Evolutionary conservation across 1,140 invertebrate genomes (phyloP), one percentile per base, ranked within the genome.

Genomic region (Pollicipes pollicipes): DNA sequence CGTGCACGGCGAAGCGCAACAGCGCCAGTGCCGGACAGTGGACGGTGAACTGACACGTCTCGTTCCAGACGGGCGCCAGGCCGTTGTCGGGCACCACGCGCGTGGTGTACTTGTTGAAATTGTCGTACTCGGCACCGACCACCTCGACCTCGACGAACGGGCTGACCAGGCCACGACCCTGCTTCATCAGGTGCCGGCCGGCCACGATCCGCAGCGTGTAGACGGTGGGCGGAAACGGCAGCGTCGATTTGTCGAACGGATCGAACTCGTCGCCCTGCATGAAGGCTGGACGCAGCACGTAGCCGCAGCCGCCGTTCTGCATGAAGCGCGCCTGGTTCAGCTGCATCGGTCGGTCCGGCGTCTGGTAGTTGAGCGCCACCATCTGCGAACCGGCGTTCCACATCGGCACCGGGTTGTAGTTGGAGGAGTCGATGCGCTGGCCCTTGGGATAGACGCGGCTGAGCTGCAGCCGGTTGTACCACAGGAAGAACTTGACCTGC

Each of bases 331-430:
- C 93, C 76, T 93, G 88, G 81, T 98, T 97, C 0, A 97, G 76
- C 78, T 98, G 95, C 93, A 98, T 97, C 3, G 90, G 82, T 79
- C 90, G 90, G 78, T 97, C 95, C 84, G 75, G 88, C 0, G 96
- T 98, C 82, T 99, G 97, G 81, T 97, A 99, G 80, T 99, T 99
- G 0, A 99, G 80, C 0, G 95, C 95, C 0, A 95, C 90, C 93
- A 98, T 95, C 80, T 98, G 95, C 68, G 89, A 91, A 0, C 95
- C 96, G 64, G 87, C 86, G 78, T 95, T 97, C 96, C 96, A 99
- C 79, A 97, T 88, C 2, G 90, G 87, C 35, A 95, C 83, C 0
- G 96, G 95, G 83, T 94, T 95, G 78, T 97, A 97, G 82, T 99
- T 99, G 0, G 93, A 96, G 0, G 95, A 98, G 78, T 98, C 95